phyloP scores from a whole-genome alignment of 1,140 invertebrate genomes.

The Brachionus calyciflorus region DNA sequence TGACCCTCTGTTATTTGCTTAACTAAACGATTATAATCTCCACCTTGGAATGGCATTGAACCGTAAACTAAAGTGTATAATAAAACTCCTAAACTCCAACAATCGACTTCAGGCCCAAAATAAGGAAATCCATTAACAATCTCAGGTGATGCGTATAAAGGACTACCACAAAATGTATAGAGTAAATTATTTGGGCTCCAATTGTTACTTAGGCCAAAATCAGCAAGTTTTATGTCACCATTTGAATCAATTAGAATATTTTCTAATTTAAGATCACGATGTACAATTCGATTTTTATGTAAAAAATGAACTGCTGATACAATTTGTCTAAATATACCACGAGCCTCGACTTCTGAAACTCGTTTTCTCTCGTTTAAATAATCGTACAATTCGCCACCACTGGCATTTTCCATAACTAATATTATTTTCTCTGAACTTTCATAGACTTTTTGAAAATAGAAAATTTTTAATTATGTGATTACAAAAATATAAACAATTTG shows the following conservation, averaged over 20 bases:
- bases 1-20: slow-evolving; percentile 94
- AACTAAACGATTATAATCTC: slow-evolving; percentile 92
- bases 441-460: slow-evolving; percentile 75
- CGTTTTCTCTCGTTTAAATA: slow-evolving; percentile 89
- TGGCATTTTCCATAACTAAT: slow-evolving; percentile 97
- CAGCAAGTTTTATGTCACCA: slow-evolving; percentile 95
- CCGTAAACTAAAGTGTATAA: slow-evolving; percentile 97
- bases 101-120: slow-evolving; percentile 86
- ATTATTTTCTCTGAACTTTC: slow-evolving; percentile 98
- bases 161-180: slow-evolving; percentile 94
- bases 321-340: slow-evolving; percentile 93
- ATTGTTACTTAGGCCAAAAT: slow-evolving; percentile 97
- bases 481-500: no score
- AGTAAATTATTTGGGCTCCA: slow-evolving; percentile 75
- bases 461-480: slow-evolving; percentile 10
- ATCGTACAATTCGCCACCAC: slow-evolving; percentile 95
- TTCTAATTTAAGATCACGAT: slow-evolving; percentile 96
- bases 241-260: slow-evolving; percentile 94
- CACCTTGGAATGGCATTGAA: slow-evolving; percentile 98
- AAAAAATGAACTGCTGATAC: slow-evolving; percentile 95
- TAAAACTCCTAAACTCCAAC: slow-evolving; percentile 94
- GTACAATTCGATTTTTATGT: slow-evolving; percentile 81
- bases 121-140: slow-evolving; percentile 97
- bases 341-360: slow-evolving; percentile 83
- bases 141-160: slow-evolving; percentile 95